These are phyloP conservation scores for Colostygia pectinataria DNA, from an alignment of 2,888 invertebrate species.

Conservation along the genomic window DNA sequence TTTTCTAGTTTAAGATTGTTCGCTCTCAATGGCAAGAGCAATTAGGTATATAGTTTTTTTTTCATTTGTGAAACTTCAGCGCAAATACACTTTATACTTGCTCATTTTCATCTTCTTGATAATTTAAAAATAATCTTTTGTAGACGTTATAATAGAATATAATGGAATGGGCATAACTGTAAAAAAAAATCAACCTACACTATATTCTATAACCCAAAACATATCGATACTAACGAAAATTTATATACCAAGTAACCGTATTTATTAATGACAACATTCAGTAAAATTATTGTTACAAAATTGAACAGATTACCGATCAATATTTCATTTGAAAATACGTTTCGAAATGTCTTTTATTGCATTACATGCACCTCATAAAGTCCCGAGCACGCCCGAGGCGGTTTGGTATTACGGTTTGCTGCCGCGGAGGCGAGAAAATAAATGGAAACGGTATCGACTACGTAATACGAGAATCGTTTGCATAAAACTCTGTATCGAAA, in stretches of 20 bases:
- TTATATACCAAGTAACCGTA: too few species aligned
- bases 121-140: too few species aligned
- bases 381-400: conserved; percentile 12
- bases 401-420: neutral
- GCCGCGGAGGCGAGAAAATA: neutral
- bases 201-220: too few species aligned
- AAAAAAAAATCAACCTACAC: too few species aligned
- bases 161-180: too few species aligned
- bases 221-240: neutral
- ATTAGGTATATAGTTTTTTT: too few species aligned
- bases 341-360: conserved; percentile 26
- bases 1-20: conserved; percentile 1
- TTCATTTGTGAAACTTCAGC: neutral
- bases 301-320: conserved; percentile 20
- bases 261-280: too few species aligned
- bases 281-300: too few species aligned
- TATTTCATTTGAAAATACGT: conserved; percentile 24
- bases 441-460: conserved; percentile 1
- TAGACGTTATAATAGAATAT: too few species aligned
- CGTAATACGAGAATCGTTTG: too few species aligned
- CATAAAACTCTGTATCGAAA: neutral
- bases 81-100: neutral
- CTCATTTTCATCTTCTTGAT: neutral
- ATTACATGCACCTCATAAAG: conserved; percentile 32
- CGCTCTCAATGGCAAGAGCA: neutral